Percentiles rank a stretch among this genome's conserved stretches.
Evolutionary conservation across 2,113 vertebrate species (phyloP).

Genomic region (Furnarius figulus): DNA sequence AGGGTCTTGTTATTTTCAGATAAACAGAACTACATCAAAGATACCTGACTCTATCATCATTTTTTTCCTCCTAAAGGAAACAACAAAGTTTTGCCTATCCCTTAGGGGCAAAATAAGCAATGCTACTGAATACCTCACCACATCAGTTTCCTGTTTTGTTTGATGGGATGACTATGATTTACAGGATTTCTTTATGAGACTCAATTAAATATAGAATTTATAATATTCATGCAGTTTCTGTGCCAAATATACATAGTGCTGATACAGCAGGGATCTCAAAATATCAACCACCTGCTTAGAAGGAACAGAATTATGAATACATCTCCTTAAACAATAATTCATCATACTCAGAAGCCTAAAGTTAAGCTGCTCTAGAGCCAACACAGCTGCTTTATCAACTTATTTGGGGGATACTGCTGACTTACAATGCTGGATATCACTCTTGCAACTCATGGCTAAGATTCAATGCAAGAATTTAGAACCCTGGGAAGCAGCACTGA

Average conservation of each 20-base stretch:
- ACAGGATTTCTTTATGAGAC: slow-evolving; percentile 47
- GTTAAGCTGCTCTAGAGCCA: slow-evolving; percentile 52
- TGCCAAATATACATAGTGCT: slow-evolving; percentile 67
- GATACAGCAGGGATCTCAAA: slow-evolving; percentile 66
- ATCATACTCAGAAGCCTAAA: slow-evolving; percentile 60
- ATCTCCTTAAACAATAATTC: slow-evolving; percentile 68
- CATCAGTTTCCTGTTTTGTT: slow-evolving; percentile 28
- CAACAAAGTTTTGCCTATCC: neutral
- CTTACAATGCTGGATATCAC: neutral
- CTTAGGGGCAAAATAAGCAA: neutral
- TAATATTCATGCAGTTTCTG: slow-evolving; percentile 57
- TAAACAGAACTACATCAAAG: neutral
- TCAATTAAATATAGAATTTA: slow-evolving; percentile 61
- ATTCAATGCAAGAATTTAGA: neutral
- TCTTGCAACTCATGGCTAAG: neutral
- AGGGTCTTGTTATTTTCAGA: neutral
- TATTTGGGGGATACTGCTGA: slow-evolving; percentile 32
- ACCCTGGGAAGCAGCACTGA: neutral
- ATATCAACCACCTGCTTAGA: slow-evolving; percentile 68
- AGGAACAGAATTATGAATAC: slow-evolving; percentile 52
- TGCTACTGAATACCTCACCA: neutral
- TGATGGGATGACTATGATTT: slow-evolving; percentile 57
- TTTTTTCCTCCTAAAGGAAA: neutral
- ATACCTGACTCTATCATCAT: neutral
- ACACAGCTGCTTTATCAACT: slow-evolving; percentile 60